Conservation (phyloP, 2,888 invertebrate species). For the Eupelmus urozonus region DNA sequence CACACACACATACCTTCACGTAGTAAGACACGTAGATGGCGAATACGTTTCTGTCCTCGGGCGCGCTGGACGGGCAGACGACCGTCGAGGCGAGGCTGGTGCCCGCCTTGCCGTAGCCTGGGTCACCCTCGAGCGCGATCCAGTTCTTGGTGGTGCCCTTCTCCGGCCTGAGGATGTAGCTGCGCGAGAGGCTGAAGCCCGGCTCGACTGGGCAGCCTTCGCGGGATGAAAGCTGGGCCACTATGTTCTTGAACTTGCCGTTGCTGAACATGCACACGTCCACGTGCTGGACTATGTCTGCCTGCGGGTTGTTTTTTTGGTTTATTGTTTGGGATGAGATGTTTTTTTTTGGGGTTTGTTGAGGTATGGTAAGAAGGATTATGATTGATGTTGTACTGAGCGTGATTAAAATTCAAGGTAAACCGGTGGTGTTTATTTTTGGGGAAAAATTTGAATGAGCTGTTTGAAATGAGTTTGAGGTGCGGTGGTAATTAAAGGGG, state of each 20-base stretch:
- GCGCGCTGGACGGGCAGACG: constrained; percentile 78
- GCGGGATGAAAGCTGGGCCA: constrained; percentile 83
- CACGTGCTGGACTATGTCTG: constrained; percentile 91
- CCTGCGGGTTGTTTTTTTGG: constrained; percentile 78
- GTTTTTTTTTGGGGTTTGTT: too few species aligned
- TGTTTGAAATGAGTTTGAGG: too few species aligned
- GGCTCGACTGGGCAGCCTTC: constrained; percentile 84
- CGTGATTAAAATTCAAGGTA: too few species aligned
- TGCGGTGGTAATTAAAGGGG: too few species aligned
- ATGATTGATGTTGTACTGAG: too few species aligned
- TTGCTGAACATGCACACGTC: constrained; percentile 97
- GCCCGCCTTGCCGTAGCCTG: constrained; percentile 80
- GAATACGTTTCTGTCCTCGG: constrained; percentile 90
- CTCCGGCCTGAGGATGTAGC: constrained; percentile 84
- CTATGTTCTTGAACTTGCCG: constrained; percentile 95
- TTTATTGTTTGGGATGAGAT: too few species aligned
- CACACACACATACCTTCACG: constrained; percentile 82
- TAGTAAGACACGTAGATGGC: constrained; percentile 95
- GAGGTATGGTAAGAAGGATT: too few species aligned
- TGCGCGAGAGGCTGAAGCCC: constrained; percentile 82
- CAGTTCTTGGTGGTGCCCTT: constrained; percentile 92
- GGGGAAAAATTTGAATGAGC: too few species aligned
- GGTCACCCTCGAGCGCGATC: constrained; percentile 93
- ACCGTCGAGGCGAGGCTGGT: constrained; percentile 81
- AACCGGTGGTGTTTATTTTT: too few species aligned